Evolutionary conservation across 2,113 vertebrate genomes (phyloP).

Genomic region (Corythaeola cristata): DNA sequence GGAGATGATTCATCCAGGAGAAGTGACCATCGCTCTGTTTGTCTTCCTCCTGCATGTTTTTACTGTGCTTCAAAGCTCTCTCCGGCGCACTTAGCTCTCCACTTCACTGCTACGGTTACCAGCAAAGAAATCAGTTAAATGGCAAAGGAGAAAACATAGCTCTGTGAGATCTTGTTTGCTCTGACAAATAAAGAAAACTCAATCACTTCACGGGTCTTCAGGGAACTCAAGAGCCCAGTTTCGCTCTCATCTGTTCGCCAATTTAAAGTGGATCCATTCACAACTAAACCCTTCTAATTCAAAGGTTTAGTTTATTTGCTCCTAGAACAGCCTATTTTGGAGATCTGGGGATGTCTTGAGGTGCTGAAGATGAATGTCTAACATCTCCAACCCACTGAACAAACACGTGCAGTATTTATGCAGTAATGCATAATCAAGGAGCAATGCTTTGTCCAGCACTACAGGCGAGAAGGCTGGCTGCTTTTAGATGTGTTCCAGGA

Average conservation of each 20-base stretch:
- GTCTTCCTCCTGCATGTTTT: background rate
- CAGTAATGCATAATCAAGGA: background rate
- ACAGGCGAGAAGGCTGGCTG: background rate
- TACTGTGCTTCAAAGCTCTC: background rate
- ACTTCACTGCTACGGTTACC: background rate
- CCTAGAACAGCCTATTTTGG: background rate
- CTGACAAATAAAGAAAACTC: background rate
- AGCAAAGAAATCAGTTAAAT: background rate
- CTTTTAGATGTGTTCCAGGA: background rate
- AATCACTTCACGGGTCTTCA: background rate
- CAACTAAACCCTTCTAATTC: background rate
- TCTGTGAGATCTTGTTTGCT: background rate
- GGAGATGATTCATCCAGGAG: background rate
- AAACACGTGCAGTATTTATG: background rate
- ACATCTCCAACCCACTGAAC: background rate
- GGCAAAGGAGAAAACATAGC: background rate
- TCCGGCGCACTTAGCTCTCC: background rate
- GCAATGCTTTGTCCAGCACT: background rate
- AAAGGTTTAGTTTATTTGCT: background rate
- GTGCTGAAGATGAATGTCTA: background rate
- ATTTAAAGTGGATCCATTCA: background rate
- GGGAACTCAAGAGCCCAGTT: background rate
- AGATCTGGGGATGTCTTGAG: background rate
- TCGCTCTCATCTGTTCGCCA: background rate
- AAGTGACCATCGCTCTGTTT: background rate